Conservation (phyloP, 2,888 invertebrate genomes). For the Scaptomyza tumidula region DNA sequence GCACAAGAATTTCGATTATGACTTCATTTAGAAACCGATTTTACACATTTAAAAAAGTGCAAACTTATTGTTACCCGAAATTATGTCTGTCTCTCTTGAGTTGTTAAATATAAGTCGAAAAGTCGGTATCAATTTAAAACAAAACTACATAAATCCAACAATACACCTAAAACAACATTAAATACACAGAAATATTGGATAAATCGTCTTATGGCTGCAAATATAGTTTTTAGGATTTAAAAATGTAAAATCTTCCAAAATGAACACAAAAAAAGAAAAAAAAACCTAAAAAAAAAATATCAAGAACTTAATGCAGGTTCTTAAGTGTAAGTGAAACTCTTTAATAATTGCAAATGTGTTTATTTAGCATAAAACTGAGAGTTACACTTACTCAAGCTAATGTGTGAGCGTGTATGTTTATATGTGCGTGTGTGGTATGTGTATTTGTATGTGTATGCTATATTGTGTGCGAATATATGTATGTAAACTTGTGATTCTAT, state of each 20-base stretch:
- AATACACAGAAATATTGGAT: constrained; percentile 45
- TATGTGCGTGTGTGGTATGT: constrained; percentile 2
- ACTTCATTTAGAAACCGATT: constrained; percentile 49
- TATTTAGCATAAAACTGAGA: neutral
- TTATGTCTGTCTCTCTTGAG: constrained; percentile 33
- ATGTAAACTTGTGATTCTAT: neutral
- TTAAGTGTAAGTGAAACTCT: constrained; percentile 28
- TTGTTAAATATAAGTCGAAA: constrained; percentile 34
- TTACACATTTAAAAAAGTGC: constrained; percentile 32
- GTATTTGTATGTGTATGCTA: neutral
- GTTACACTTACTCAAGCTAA: neutral
- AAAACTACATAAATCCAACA: constrained; percentile 16
- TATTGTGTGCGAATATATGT: constrained; percentile 1
- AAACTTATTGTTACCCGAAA: constrained; percentile 8
- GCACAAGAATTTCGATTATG: constrained; percentile 25
- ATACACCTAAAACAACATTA: constrained; percentile 14
- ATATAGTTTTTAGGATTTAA: constrained; percentile 27
- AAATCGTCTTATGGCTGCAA: constrained; percentile 42
- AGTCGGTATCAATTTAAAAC: constrained; percentile 46
- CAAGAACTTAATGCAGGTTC: constrained; percentile 1
- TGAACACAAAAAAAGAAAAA: constrained; percentile 18
- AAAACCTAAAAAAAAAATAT: constrained; percentile 7
- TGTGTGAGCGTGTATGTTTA: neutral
- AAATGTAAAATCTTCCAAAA: constrained; percentile 20
- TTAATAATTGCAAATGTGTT: neutral